Evolutionary conservation across 2,113 vertebrate species (phyloP).

Genomic region (Gadus chalcogrammus): DNA sequence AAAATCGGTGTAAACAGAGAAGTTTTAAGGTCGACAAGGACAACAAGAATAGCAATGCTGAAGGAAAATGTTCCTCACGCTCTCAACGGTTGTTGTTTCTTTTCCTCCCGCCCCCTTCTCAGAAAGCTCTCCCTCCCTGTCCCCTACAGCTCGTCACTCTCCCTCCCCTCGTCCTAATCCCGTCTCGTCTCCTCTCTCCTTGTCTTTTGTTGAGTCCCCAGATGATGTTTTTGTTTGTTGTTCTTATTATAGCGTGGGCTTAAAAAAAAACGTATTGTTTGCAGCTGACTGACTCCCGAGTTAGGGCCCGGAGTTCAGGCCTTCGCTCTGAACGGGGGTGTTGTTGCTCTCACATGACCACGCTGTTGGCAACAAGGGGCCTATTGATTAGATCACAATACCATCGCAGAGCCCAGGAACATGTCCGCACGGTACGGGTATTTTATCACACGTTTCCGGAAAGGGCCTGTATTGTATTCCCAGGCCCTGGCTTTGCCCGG

Average conservation of each 20-base stretch:
- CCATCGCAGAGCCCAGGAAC: too few relatives aligned
- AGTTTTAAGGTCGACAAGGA: not conserved
- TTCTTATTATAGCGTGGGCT: too few relatives aligned
- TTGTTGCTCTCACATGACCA: constrained; percentile 7
- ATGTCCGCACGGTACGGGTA: not conserved
- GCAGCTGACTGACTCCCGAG: constrained; percentile 28
- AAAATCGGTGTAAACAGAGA: not conserved
- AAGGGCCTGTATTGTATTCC: not conserved
- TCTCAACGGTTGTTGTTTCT: not conserved
- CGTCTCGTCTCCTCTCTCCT: constrained; percentile 3
- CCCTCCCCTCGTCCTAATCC: not conserved
- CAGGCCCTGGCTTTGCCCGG: too few relatives aligned
- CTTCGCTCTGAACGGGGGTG: constrained; percentile 12
- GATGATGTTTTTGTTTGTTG: too few relatives aligned
- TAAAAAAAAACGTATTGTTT: not conserved
- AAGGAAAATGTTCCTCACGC: constrained; percentile 16
- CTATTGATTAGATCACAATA: constrained; percentile 3
- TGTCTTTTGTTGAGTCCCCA: too few relatives aligned
- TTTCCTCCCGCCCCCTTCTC: constrained; percentile 1
- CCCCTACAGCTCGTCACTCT: not conserved
- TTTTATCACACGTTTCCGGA: not conserved
- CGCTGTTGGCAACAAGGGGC: not conserved
- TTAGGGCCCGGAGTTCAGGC: constrained; percentile 16
- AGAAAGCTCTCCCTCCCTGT: not conserved
- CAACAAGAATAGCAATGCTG: not conserved